These are phyloP conservation scores for Cylloceria caligata DNA, from an alignment of 2,888 invertebrate species.

Conservation along the genomic window DNA sequence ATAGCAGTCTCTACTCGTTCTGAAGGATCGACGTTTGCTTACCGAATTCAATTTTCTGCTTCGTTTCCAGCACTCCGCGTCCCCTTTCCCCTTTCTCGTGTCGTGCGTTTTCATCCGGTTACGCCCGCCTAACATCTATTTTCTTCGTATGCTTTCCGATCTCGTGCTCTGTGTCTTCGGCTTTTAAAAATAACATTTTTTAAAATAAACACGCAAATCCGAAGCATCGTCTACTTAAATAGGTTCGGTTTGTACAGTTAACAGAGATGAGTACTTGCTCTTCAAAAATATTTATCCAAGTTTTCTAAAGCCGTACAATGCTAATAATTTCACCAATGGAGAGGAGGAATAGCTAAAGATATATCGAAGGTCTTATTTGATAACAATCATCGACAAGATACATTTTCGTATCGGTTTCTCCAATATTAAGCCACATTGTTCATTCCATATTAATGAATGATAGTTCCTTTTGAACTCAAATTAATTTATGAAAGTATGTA, in stretches of 20 bases:
- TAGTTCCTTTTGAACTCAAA: neutral
- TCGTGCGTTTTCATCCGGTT: constrained; percentile 35
- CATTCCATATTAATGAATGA: neutral
- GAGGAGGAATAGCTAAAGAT: no score
- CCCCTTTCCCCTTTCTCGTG: neutral
- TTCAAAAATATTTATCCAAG: neutral
- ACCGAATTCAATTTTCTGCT: constrained; percentile 63
- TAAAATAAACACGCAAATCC: constrained; percentile 12
- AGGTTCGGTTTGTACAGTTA: neutral
- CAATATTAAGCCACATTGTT: neutral
- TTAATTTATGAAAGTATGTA: neutral
- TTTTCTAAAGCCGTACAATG: neutral
- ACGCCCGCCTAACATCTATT: neutral
- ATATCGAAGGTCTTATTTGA: no score
- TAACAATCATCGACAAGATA: no score
- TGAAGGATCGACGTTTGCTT: constrained; percentile 58
- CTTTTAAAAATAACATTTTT: no score
- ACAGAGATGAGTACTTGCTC: neutral
- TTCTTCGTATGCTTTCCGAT: constrained; percentile 17
- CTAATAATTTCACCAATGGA: neutral
- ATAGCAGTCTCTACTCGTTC: constrained; percentile 20
- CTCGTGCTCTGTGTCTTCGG: constrained; percentile 25
- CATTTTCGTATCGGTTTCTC: no score
- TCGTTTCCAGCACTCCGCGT: constrained; percentile 52
- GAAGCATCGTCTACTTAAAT: neutral